phyloP scores from a whole-genome alignment of 2,888 invertebrate genomes.

The Ptychoptera contaminata region DNA sequence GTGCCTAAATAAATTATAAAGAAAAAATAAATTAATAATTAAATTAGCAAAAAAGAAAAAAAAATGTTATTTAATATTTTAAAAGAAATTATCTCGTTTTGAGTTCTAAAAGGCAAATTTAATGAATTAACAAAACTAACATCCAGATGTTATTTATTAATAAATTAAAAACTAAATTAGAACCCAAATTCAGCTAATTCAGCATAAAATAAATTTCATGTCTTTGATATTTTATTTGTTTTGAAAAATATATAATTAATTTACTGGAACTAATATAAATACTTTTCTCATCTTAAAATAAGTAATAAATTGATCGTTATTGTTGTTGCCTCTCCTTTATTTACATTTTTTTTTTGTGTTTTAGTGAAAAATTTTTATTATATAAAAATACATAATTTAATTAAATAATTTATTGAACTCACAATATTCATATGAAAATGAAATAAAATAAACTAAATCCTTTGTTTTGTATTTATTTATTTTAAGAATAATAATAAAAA shows the following conservation, averaged over 20 bases:
- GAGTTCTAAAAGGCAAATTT: background rate
- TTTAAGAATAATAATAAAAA: background rate
- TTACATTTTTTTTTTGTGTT: background rate
- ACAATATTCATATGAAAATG: background rate
- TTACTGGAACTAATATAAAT: too few relatives aligned
- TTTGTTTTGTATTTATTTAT: too few relatives aligned
- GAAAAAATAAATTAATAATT: constrained; percentile 6
- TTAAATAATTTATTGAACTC: background rate
- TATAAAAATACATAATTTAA: background rate
- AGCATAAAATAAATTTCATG: too few relatives aligned
- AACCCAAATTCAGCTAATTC: background rate
- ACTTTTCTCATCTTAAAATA: too few relatives aligned
- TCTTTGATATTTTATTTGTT: too few relatives aligned
- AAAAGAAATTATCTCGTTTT: too few relatives aligned
- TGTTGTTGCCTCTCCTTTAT: background rate
- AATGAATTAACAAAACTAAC: too few relatives aligned
- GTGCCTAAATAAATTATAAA: constrained; percentile 42
- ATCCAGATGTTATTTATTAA: too few relatives aligned
- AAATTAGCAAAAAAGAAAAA: background rate
- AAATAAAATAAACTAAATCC: too few relatives aligned
- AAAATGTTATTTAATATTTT: too few relatives aligned
- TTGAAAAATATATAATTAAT: background rate
- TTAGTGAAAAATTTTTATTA: background rate
- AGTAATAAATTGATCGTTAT: background rate
- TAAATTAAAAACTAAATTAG: too few relatives aligned